Evolutionary conservation across 2,113 vertebrate genomes (phyloP).

Genomic region (Salvator merianae): DNA sequence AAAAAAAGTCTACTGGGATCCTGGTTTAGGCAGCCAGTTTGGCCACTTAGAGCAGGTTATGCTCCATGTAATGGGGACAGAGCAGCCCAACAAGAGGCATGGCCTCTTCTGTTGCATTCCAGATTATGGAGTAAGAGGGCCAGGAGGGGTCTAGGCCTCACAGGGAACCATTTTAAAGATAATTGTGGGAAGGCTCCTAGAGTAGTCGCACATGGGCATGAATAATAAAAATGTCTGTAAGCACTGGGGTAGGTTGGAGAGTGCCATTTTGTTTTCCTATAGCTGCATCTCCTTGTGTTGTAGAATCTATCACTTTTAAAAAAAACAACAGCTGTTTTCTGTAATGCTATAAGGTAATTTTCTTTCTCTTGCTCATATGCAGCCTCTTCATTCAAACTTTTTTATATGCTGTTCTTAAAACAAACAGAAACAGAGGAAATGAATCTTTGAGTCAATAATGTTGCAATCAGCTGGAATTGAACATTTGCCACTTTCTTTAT

Average conservation of each 20-base stretch:
- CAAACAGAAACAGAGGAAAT: background rate
- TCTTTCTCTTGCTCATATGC: background rate
- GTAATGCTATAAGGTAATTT: background rate
- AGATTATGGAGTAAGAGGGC: too few species aligned
- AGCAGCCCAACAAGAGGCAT: too few species aligned
- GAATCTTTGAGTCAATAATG: background rate
- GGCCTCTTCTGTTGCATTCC: too few species aligned
- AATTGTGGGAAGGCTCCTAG: too few species aligned
- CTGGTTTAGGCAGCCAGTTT: too few species aligned
- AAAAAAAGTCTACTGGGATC: too few species aligned
- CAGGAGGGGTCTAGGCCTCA: too few species aligned
- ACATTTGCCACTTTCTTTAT: background rate
- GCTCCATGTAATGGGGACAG: too few species aligned
- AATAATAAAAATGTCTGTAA: background rate
- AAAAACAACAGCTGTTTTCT: background rate
- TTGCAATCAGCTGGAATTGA: background rate
- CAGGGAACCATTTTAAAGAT: too few species aligned
- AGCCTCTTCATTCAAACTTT: background rate
- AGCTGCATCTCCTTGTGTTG: background rate
- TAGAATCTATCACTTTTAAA: background rate
- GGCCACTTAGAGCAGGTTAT: too few species aligned
- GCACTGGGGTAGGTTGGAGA: background rate
- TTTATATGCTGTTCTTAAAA: background rate
- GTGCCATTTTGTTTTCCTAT: background rate
- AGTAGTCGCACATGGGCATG: too few species aligned